phyloP scores from a whole-genome alignment of 2,888 invertebrate species.

The Pristionchus maxplancki region DNA sequence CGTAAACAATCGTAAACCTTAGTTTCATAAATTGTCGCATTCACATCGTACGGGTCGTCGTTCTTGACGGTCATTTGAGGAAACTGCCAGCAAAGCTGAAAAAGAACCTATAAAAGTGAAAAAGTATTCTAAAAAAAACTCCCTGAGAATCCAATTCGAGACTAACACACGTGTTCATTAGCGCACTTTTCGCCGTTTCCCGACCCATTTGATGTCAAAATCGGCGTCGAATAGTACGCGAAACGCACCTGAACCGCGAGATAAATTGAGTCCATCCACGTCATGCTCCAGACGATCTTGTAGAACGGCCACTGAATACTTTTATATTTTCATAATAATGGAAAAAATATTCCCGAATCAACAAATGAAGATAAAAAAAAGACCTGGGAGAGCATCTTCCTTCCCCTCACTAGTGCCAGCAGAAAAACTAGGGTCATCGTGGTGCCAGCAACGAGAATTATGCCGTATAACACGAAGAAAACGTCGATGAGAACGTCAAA shows the following conservation, averaged over 20 bases:
- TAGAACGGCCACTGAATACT: slow-evolving; percentile 6
- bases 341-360: not conserved
- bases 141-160: not conserved
- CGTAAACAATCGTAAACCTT: not conserved
- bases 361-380: not conserved
- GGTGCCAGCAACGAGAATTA: not conserved
- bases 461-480: not conserved
- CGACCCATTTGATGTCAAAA: not conserved
- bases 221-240: not conserved
- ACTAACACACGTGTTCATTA: not conserved
- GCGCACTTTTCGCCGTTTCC: not conserved
- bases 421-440: not conserved
- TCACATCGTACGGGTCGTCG: not conserved
- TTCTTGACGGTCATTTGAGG: not conserved
- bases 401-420: not conserved
- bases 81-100: not conserved
- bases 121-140: not conserved
- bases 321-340: not conserved
- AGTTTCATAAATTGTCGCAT: not conserved
- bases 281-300: slow-evolving; percentile 40
- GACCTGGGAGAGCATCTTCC: not conserved
- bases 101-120: not conserved
- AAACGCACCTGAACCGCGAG: not conserved
- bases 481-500: not conserved
- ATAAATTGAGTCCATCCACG: slow-evolving; percentile 18